These are phyloP conservation scores for Prenolepis imparis DNA, from an alignment of 2,888 invertebrate genomes.

Conservation along the genomic window DNA sequence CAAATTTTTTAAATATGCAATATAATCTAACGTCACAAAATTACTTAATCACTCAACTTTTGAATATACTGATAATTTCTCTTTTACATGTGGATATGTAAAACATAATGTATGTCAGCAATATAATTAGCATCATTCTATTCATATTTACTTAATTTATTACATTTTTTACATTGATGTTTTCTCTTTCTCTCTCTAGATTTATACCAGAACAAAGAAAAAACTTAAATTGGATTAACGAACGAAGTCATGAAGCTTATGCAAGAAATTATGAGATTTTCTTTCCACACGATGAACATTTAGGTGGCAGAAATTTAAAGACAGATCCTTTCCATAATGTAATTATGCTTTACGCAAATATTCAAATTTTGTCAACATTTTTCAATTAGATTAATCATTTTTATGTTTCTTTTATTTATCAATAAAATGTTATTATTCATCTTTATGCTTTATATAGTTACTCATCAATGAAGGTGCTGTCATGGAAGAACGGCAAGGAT, in stretches of 20 bases:
- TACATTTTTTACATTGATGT: not conserved
- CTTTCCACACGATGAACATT: constrained; percentile 93
- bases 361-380: not conserved
- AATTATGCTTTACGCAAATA: constrained; percentile 55
- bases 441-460: constrained; percentile 87
- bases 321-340: constrained; percentile 91
- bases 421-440: constrained; percentile 9
- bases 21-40: not conserved
- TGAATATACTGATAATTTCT: constrained; percentile 1
- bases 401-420: not conserved
- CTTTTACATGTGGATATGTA: not conserved
- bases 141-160: not conserved
- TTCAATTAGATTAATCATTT: not conserved
- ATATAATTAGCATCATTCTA: not conserved
- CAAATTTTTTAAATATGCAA: constrained; percentile 16
- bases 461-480: constrained; percentile 93
- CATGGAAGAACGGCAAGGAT: constrained; percentile 95
- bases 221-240: constrained; percentile 92
- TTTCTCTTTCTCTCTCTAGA: constrained; percentile 83
- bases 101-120: not conserved
- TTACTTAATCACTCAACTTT: constrained; percentile 18
- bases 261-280: constrained; percentile 94
- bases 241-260: constrained; percentile 96
- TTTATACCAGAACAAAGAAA: constrained; percentile 92
- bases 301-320: constrained; percentile 92